Evolutionary conservation across 2,113 vertebrate species (phyloP).

Genomic region (Sorex fumeus): DNA sequence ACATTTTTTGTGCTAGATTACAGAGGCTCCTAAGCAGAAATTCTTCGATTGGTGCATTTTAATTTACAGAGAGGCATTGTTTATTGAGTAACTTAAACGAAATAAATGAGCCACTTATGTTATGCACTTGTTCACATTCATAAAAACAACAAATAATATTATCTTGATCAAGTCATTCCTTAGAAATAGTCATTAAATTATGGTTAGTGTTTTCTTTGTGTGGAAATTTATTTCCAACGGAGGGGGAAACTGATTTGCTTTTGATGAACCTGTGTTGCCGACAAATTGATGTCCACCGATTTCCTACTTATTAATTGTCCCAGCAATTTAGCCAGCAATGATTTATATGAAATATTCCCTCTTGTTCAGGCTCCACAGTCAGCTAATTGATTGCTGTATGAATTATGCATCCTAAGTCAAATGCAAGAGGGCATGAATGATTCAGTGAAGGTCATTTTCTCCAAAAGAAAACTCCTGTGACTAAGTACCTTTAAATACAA

Average conservation of each 20-base stretch:
- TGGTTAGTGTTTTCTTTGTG: constrained; percentile 60
- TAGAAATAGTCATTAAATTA: constrained; percentile 65
- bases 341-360: constrained; percentile 78
- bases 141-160: constrained; percentile 71
- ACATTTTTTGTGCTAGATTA: constrained; percentile 7
- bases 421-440: constrained; percentile 72
- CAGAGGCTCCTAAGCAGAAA: background rate
- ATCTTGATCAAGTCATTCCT: constrained; percentile 58
- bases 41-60: constrained; percentile 59
- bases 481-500: constrained; percentile 45
- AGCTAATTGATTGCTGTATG: constrained; percentile 82
- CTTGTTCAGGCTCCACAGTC: constrained; percentile 65
- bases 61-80: constrained; percentile 49
- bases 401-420: constrained; percentile 80
- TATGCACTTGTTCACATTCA: constrained; percentile 57
- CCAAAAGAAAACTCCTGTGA: constrained; percentile 19
- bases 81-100: constrained; percentile 50
- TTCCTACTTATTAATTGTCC: constrained; percentile 77
- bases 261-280: constrained; percentile 76
- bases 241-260: constrained; percentile 71
- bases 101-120: constrained; percentile 66
- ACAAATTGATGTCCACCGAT: constrained; percentile 68
- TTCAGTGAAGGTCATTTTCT: constrained; percentile 73
- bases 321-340: constrained; percentile 74
- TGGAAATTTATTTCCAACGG: constrained; percentile 50